phyloP scores from a whole-genome alignment of 2,113 vertebrate genomes.

The Pardalotus punctatus region DNA sequence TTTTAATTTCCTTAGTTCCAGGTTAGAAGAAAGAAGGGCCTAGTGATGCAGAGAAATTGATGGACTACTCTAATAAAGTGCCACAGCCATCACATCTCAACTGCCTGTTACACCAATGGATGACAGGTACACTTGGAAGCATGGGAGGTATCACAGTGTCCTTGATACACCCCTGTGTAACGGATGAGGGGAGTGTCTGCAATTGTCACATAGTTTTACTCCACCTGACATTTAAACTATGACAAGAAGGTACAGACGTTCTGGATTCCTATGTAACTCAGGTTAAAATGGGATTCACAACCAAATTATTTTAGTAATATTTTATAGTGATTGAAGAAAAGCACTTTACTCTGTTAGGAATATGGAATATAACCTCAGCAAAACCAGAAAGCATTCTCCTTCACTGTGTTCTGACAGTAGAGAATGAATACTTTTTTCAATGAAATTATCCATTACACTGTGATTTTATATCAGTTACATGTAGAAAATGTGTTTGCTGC shows the following conservation, averaged over 20 bases:
- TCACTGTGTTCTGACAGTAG: neutral
- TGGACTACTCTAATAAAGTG: neutral
- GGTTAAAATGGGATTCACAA: neutral
- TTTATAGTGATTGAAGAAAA: neutral
- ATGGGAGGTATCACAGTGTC: neutral
- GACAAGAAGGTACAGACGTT: neutral
- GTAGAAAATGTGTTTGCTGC: neutral
- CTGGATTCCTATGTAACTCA: neutral
- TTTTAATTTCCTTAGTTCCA: neutral
- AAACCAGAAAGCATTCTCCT: neutral
- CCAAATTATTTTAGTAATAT: neutral
- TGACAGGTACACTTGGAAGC: neutral
- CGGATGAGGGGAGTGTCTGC: neutral
- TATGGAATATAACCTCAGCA: neutral
- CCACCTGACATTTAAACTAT: neutral
- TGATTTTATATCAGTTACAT: neutral
- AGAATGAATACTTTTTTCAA: neutral
- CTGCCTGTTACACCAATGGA: neutral
- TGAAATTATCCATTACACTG: neutral
- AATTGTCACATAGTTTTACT: neutral
- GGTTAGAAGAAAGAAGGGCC: neutral
- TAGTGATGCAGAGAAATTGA: neutral
- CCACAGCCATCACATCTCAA: neutral
- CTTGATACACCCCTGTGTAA: neutral
- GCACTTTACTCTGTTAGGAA: accelerated